phyloP scores from a whole-genome alignment of 2,113 vertebrate genomes.

The Puma concolor region DNA sequence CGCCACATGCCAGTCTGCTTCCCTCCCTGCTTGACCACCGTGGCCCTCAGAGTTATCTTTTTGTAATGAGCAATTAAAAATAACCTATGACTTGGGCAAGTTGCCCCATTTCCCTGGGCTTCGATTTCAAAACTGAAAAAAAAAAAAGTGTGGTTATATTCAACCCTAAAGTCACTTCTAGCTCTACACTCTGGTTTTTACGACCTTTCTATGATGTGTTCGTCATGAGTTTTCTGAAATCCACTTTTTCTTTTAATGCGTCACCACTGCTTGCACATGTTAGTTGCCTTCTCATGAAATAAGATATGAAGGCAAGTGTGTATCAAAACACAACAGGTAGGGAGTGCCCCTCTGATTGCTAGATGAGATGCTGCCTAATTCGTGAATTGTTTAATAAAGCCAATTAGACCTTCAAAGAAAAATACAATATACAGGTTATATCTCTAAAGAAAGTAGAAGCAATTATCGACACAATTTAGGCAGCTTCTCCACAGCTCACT shows the following conservation, averaged over 20 bases:
- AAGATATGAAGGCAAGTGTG: neutral
- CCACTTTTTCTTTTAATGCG: neutral
- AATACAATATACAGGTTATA: neutral
- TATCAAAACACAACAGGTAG: neutral
- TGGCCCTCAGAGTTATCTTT: neutral
- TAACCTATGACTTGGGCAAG: neutral
- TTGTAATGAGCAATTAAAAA: neutral
- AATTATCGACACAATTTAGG: neutral
- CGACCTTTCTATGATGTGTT: neutral
- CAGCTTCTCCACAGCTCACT: neutral
- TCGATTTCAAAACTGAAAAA: neutral
- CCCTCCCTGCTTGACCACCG: too few species aligned
- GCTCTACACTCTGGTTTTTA: neutral
- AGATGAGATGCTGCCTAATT: neutral
- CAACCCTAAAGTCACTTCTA: neutral
- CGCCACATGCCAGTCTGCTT: too few species aligned
- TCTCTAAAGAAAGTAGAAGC: neutral
- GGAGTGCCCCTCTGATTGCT: neutral
- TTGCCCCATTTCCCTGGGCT: neutral
- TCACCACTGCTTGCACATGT: neutral
- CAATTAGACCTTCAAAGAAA: neutral
- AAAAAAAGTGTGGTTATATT: neutral
- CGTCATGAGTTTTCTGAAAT: conserved; percentile 24
- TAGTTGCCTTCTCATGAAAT: neutral
- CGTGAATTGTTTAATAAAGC: neutral